These are phyloP conservation scores for Ischnura elegans DNA, from an alignment of 2,888 invertebrate genomes.

Conservation along the genomic window DNA sequence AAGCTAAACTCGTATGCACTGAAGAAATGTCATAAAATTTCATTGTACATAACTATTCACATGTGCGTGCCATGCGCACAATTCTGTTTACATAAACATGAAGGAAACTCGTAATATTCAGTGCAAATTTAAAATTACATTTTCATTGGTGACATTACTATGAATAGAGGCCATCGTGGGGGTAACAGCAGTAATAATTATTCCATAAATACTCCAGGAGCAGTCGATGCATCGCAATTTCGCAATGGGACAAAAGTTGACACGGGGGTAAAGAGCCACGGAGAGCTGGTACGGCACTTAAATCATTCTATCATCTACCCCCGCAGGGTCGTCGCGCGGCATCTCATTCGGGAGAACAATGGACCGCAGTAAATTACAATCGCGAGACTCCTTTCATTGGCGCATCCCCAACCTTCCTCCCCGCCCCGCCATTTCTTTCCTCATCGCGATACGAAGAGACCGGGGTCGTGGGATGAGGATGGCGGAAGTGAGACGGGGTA, in stretches of 20 bases:
- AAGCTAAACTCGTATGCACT: no score
- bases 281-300: neutral
- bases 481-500: neutral
- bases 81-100: no score
- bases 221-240: no score
- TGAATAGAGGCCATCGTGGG: no score
- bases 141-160: no score
- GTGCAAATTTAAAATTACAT: no score
- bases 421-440: neutral
- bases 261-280: neutral
- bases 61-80: no score
- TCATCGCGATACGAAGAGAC: neutral
- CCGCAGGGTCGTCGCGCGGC: neutral
- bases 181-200: no score
- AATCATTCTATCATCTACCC: constrained; percentile 24
- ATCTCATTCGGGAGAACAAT: neutral
- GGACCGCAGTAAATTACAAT: constrained; percentile 25
- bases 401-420: neutral
- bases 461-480: neutral
- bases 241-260: neutral
- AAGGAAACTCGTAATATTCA: no score
- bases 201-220: no score
- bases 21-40: no score
- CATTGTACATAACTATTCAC: no score
- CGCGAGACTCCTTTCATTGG: constrained; percentile 24